Evolutionary conservation across 2,113 vertebrate genomes (phyloP), one percentile per base, ranked within the genome.

Genomic region (Siniperca knerii): DNA sequence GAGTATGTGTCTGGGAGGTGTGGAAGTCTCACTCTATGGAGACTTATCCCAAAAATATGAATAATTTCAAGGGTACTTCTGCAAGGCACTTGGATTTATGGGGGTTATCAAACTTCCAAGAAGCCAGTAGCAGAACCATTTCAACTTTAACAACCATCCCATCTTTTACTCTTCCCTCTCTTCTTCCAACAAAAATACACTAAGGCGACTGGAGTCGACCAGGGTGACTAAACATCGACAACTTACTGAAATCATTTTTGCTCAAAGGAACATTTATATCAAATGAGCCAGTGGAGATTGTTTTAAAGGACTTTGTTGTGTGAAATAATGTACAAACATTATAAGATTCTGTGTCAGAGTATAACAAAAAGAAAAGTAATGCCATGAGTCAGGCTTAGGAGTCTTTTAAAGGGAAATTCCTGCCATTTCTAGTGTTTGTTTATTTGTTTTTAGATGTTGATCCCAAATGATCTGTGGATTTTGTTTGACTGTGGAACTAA

Each of bases 1-100:
- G 35, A 11, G 29, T 25, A 2, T 20, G 68, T 42, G 23, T 54
- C 58, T 11, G 55, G 23, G 70, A 48, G 29, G 69, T 6, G 42
- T 16, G 6, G 29, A 0, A 48, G 48, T 74, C 35, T 64, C 29
- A 69, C 48, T 72, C 65, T 1, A n/a, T 4, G 6, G 67, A 68
- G 29, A 54, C 10, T 15, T 0, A 73, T 35, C 16, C 23, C 40
- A 48, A 29, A 79, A 77, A 52, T 72, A 76, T 73, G 35, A 2
- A 81, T 1, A 2, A 20, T n/a, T 18, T 33, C 50, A 74, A 60
- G 57, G 42, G 23, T 50, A 7, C 35, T 77, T 73, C 44, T 67
- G 35, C 12, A 15, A 35, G 52, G 25, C 29, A 25, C 18, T 75
- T 33, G 57, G 75, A 85, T 64, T 75, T 75, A 67, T 60, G 65